phyloP scores from a whole-genome alignment of 2,797 vertebrate genomes.

The Lepidocolaptes lacrymiger region DNA sequence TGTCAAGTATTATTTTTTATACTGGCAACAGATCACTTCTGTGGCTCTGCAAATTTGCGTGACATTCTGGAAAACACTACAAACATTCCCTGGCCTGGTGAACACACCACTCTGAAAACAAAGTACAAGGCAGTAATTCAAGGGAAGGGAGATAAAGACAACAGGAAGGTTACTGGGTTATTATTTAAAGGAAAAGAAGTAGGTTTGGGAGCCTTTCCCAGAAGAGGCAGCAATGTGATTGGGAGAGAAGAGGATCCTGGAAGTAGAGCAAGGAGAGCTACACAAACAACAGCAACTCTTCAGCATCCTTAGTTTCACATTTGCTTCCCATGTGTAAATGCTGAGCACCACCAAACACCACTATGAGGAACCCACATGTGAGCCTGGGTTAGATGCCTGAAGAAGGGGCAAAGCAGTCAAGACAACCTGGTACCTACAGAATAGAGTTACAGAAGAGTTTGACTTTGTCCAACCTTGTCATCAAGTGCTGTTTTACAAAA shows the following conservation, averaged over 20 bases:
- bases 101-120: background rate
- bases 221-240: background rate
- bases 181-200: background rate
- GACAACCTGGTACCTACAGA: background rate
- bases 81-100: background rate
- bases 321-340: background rate
- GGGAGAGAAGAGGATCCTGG: background rate
- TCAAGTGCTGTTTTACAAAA: background rate
- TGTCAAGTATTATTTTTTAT: background rate
- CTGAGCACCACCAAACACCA: background rate
- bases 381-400: background rate
- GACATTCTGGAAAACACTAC: background rate
- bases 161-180: background rate
- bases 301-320: background rate
- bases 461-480: background rate
- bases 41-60: background rate
- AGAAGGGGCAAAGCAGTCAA: background rate
- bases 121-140: background rate
- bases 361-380: fast-evolving
- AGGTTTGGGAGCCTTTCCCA: background rate
- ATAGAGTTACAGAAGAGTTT: background rate
- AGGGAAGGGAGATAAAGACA: background rate
- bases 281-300: background rate
- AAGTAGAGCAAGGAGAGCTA: background rate
- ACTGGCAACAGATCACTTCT: background rate